These are phyloP conservation scores for Caenorhabditis drosophilae DNA, from an alignment of 2,888 invertebrate species.

Conservation along the genomic window DNA sequence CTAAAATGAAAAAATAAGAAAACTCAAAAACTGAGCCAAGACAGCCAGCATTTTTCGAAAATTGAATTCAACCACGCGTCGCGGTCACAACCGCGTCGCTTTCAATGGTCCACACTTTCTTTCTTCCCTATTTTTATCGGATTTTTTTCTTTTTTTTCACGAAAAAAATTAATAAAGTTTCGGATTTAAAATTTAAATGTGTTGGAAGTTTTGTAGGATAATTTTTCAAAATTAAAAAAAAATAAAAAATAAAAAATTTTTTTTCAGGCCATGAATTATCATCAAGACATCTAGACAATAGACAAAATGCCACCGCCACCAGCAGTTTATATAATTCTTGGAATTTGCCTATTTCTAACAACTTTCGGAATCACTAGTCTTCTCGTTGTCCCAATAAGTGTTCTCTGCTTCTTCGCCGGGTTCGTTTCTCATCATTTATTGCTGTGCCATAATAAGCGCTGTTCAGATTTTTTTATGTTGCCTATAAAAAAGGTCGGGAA, in stretches of 20 bases:
- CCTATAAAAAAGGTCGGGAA: conserved; percentile 38
- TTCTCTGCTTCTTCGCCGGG: conserved; percentile 41
- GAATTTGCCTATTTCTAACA: conserved; percentile 35
- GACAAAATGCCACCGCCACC: too few relatives aligned
- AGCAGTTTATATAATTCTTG: conserved; percentile 46
- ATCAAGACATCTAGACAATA: neutral
- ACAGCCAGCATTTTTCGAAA: conserved; percentile 10
- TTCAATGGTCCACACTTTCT: neutral
- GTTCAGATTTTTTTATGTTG: conserved; percentile 37
- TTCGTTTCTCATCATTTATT: too few relatives aligned
- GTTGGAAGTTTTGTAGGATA: neutral
- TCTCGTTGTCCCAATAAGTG: conserved; percentile 29
- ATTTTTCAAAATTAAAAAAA: neutral
- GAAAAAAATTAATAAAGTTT: neutral
- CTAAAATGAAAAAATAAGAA: neutral
- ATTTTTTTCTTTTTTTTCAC: conserved; percentile 1
- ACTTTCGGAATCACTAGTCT: conserved; percentile 51
- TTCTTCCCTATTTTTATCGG: neutral
- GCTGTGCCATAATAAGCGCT: too few relatives aligned
- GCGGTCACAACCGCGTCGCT: conserved; percentile 1
- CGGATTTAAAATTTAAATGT: conserved; percentile 1
- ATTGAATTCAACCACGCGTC: neutral
- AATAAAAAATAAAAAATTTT: neutral
- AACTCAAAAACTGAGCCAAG: neutral
- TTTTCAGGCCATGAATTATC: too few relatives aligned